phyloP scores from a whole-genome alignment of 2,797 vertebrate genomes.

The Hyperoplus immaculatus region DNA sequence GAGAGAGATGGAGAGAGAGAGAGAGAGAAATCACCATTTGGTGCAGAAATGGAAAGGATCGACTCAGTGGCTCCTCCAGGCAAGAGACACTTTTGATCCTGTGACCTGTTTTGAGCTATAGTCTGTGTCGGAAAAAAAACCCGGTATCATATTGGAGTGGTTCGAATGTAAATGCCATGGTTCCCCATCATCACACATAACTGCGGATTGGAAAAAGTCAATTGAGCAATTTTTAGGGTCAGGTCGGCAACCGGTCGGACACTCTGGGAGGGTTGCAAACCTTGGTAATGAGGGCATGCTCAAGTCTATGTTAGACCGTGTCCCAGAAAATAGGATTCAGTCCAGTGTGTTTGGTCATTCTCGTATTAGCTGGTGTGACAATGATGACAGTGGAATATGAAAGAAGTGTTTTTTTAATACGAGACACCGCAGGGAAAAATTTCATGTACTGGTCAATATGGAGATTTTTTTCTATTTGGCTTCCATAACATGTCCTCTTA shows the following conservation, averaged over 20 bases:
- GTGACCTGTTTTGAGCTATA: slow-evolving; percentile 69
- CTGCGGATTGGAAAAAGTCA: slow-evolving; percentile 69
- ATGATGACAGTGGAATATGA: slow-evolving; percentile 10
- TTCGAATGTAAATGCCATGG: slow-evolving; percentile 76
- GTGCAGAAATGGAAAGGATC: slow-evolving; percentile 70
- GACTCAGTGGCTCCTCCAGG: slow-evolving; percentile 65
- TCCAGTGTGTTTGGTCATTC: slow-evolving; percentile 17
- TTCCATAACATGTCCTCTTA: too few relatives aligned
- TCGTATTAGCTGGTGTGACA: slow-evolving; percentile 12
- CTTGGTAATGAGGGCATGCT: slow-evolving; percentile 51
- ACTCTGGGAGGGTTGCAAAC: slow-evolving; percentile 44
- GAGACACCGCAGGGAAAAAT: slow-evolving; percentile 11
- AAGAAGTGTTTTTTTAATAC: slow-evolving; percentile 28
- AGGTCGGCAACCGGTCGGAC: slow-evolving; percentile 47
- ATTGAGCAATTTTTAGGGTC: slow-evolving; percentile 74
- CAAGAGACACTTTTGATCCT: slow-evolving; percentile 75
- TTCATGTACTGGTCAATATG: too few relatives aligned
- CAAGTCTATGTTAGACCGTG: slow-evolving; percentile 50
- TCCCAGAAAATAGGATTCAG: slow-evolving; percentile 43
- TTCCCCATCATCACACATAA: slow-evolving; percentile 75
- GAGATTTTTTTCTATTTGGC: too few relatives aligned
- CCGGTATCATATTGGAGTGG: slow-evolving; percentile 47
- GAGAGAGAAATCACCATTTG: slow-evolving; percentile 56
- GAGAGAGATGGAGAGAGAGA: slow-evolving; percentile 7
- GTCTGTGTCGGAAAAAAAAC: slow-evolving; percentile 57